Conservation (phyloP, 2,113 vertebrate species). For the Chaetorhynchus papuensis region DNA sequence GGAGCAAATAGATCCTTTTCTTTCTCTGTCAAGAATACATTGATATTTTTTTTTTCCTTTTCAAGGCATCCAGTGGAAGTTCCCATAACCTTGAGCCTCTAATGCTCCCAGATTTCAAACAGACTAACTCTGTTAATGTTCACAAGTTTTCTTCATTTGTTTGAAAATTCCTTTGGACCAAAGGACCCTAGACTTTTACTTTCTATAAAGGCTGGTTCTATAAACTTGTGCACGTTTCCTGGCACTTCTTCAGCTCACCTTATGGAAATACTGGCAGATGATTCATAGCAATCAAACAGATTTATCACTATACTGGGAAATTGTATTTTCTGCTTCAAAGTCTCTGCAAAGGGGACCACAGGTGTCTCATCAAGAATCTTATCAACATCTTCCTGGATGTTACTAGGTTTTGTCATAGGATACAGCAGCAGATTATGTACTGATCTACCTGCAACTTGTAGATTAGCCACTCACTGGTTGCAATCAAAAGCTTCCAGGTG, state of each 20-base stretch:
- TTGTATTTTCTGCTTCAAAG: background rate
- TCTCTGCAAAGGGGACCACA: background rate
- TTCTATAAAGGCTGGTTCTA: background rate
- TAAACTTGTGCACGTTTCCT: background rate
- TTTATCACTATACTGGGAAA: background rate
- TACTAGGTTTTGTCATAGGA: background rate
- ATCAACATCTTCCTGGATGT: background rate
- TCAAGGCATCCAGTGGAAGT: background rate
- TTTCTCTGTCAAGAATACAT: background rate
- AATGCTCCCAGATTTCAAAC: background rate
- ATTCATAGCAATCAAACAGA: background rate
- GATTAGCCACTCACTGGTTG: background rate
- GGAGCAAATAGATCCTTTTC: background rate
- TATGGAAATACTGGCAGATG: background rate
- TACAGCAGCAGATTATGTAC: background rate
- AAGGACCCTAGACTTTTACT: background rate
- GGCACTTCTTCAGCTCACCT: background rate
- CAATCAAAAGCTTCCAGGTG: background rate
- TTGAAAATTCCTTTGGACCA: background rate
- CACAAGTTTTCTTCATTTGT: background rate
- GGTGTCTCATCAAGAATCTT: background rate
- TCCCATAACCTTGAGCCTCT: background rate
- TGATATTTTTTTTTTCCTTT: background rate
- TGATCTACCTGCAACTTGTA: background rate
- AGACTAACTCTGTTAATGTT: background rate